A percentile compares a stretch with the other conserved stretches of the same genome.
Conservation (phyloP, 2,113 vertebrate genomes). For the Anolis sagrei region DNA sequence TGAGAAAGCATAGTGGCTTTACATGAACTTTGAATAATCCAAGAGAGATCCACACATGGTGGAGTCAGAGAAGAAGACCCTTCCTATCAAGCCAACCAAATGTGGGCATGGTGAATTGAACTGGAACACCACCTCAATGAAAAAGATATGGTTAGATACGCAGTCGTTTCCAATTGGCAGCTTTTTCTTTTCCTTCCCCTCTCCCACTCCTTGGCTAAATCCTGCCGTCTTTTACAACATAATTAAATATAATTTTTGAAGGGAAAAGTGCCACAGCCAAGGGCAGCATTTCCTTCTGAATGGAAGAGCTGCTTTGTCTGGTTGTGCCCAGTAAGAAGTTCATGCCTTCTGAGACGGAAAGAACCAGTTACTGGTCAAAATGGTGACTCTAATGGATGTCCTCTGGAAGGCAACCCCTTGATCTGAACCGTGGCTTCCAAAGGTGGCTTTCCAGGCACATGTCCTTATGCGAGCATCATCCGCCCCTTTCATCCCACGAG, state of each 20-base stretch:
- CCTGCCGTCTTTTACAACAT: slow-evolving; percentile 40
- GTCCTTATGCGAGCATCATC: neutral
- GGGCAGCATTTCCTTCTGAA: slow-evolving; percentile 44
- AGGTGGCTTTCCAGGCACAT: neutral
- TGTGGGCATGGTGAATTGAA: slow-evolving; percentile 35
- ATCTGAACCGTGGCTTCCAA: neutral
- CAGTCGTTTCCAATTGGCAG: slow-evolving; percentile 5
- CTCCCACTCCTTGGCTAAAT: slow-evolving; percentile 2
- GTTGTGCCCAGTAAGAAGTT: slow-evolving; percentile 25
- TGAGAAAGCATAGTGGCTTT: slow-evolving; percentile 9
- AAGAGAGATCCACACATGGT: neutral
- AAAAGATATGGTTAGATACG: neutral
- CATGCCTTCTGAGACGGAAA: neutral
- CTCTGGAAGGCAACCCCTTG: slow-evolving; percentile 11
- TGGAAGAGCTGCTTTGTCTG: slow-evolving; percentile 53
- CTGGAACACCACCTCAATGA: slow-evolving; percentile 17
- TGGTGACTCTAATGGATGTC: neutral
- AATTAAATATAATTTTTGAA: slow-evolving; percentile 47
- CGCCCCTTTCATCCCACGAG: neutral
- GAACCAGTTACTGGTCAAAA: neutral
- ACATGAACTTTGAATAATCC: neutral
- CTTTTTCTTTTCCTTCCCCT: neutral
- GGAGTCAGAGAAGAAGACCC: fast-evolving
- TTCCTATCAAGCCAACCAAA: too few species aligned
- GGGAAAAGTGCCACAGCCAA: slow-evolving; percentile 56